Evolutionary conservation across 2,888 invertebrate genomes (phyloP).

Genomic region (Drosophila bunnanda): DNA sequence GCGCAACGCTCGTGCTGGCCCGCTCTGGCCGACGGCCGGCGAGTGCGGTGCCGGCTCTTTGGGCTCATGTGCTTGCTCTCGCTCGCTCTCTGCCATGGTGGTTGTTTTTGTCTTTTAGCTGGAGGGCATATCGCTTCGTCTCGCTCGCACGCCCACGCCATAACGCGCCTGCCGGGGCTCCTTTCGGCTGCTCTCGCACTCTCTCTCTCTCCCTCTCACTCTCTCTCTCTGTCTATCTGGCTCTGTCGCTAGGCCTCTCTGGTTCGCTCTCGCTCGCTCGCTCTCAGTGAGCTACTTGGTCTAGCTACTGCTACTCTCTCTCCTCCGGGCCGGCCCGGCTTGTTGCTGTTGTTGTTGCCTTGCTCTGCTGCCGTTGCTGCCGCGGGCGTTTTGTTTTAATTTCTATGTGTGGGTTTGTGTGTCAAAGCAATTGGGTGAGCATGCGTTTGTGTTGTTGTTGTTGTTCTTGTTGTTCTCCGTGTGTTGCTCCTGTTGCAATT

Average conservation of each 20-base stretch:
- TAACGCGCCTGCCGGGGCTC: slow-evolving; percentile 12
- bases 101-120: slow-evolving; percentile 43
- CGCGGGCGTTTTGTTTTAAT: slow-evolving; percentile 76
- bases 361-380: slow-evolving; percentile 37
- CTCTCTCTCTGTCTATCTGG: slow-evolving; percentile 1
- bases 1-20: slow-evolving; percentile 63
- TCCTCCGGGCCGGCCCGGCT: background rate
- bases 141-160: slow-evolving; percentile 38
- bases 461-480: background rate
- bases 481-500: slow-evolving; percentile 4
- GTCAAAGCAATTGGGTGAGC: slow-evolving; percentile 78
- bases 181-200: slow-evolving; percentile 2
- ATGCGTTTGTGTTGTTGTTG: slow-evolving; percentile 14
- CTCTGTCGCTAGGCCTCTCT: too few species aligned
- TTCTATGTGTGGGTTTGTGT: slow-evolving; percentile 77
- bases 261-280: background rate
- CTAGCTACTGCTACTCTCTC: background rate
- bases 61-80: slow-evolving; percentile 10
- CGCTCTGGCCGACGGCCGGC: slow-evolving; percentile 32
- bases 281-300: slow-evolving; percentile 4
- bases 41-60: background rate
- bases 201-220: background rate
- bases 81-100: slow-evolving; percentile 37
- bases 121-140: slow-evolving; percentile 42
- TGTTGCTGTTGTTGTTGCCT: slow-evolving; percentile 4